A percentile compares a stretch with the other conserved stretches of the same genome.
These are phyloP conservation scores for Albula goreensis DNA, from an alignment of 2,113 vertebrate genomes.

Conservation along the genomic window DNA sequence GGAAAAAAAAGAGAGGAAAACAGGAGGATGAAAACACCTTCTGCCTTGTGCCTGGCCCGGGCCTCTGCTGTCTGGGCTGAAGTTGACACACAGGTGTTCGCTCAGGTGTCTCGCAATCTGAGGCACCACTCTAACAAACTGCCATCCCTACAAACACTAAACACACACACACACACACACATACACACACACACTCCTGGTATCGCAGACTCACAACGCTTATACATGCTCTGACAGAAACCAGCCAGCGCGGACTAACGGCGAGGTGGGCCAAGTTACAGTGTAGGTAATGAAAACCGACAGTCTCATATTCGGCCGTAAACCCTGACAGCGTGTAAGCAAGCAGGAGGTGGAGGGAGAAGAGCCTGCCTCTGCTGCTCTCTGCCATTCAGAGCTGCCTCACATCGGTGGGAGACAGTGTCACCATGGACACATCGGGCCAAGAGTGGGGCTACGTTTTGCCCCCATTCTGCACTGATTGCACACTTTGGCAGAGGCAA, in stretches of 20 bases:
- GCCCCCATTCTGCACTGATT: conserved; percentile 26
- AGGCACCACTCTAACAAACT: conserved; percentile 24
- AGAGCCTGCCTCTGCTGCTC: background rate
- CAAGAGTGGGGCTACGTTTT: conserved; percentile 7
- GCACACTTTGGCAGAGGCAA: conserved; percentile 30
- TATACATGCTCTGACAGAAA: background rate
- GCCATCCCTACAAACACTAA: conserved; percentile 12
- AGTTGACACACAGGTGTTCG: conserved; percentile 48
- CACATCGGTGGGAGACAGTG: background rate
- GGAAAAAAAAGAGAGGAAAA: conserved; percentile 32
- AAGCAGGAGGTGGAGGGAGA: background rate
- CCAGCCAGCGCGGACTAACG: background rate
- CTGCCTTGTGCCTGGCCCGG: conserved; percentile 33
- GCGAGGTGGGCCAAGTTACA: background rate
- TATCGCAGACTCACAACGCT: background rate
- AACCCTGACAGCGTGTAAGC: background rate
- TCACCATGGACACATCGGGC: conserved; percentile 2
- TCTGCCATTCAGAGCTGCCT: background rate
- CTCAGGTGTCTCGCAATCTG: conserved; percentile 41
- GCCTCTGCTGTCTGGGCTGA: conserved; percentile 24
- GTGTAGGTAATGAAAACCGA: background rate
- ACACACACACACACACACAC: conserved; percentile 11
- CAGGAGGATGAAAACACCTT: conserved; percentile 38
- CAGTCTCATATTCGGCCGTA: background rate
- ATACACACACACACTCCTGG: background rate